Evolutionary conservation across 1,140 invertebrate species (phyloP).

Genomic region (Colletes latitarsis): DNA sequence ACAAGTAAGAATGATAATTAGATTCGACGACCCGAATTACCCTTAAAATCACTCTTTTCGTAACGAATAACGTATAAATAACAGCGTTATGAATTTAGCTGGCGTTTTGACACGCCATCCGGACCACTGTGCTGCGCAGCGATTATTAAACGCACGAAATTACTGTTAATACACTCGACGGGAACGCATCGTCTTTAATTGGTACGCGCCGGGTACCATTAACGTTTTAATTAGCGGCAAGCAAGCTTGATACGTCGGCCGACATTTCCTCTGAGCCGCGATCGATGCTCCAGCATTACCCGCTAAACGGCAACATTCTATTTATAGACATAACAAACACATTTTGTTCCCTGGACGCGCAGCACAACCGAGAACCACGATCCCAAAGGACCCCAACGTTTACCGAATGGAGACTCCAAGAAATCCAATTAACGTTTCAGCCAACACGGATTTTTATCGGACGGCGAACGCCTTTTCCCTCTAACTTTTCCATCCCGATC

Average conservation of each 20-base stretch:
- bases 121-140: neutral
- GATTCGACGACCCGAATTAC: too few relatives aligned
- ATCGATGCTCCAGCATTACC: slow-evolving; percentile 30
- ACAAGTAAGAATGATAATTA: too few relatives aligned
- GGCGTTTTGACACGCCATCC: too few relatives aligned
- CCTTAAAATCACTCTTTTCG: too few relatives aligned
- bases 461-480: neutral
- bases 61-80: too few relatives aligned
- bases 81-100: too few relatives aligned
- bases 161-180: slow-evolving; percentile 34
- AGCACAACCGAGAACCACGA: neutral
- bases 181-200: slow-evolving; percentile 35
- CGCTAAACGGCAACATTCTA: slow-evolving; percentile 28
- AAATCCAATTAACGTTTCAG: slow-evolving; percentile 10
- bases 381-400: neutral
- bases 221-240: slow-evolving; percentile 41
- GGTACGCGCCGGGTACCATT: slow-evolving; percentile 24
- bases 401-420: neutral
- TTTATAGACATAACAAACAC: slow-evolving; percentile 20
- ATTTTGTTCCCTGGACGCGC: neutral
- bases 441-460: slow-evolving; percentile 8
- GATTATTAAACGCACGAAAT: slow-evolving; percentile 38
- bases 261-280: slow-evolving; percentile 34
- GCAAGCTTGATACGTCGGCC: slow-evolving; percentile 29
- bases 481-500: neutral